Conservation (phyloP, 1,140 invertebrate species). For the Drosophila nebulosa region DNA sequence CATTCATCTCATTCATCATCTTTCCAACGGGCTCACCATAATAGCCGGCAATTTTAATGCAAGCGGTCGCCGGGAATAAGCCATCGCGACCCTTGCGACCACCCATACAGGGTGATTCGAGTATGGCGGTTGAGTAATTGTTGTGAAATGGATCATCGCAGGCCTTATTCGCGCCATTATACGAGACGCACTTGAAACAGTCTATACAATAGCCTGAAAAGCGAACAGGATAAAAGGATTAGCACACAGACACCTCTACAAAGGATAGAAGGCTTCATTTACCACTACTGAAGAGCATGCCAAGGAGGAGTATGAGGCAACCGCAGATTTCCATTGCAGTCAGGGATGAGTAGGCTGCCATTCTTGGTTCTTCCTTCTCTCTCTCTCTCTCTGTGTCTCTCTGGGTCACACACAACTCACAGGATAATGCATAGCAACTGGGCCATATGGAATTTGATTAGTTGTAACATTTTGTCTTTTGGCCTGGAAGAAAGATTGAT, state of each 20-base stretch:
- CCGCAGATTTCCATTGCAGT: slow-evolving; percentile 58
- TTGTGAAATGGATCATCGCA: slow-evolving; percentile 99
- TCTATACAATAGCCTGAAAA: slow-evolving; percentile 87
- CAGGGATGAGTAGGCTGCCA: slow-evolving; percentile 25
- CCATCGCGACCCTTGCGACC: slow-evolving; percentile 95
- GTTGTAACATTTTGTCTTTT: slow-evolving; percentile 33
- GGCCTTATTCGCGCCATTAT: slow-evolving; percentile 91
- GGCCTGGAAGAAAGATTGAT: slow-evolving; percentile 22
- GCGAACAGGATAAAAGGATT: not conserved
- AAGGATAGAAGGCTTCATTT: not conserved
- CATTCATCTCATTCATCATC: slow-evolving; percentile 15
- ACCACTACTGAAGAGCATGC: slow-evolving; percentile 58
- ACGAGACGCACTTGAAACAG: slow-evolving; percentile 97
- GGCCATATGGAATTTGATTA: slow-evolving; percentile 29
- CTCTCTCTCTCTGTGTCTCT: not conserved
- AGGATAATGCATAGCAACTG: slow-evolving; percentile 29
- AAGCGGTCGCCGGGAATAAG: slow-evolving; percentile 97
- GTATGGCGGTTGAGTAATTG: slow-evolving; percentile 90
- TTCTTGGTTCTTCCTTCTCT: slow-evolving; percentile 18
- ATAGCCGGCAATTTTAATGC: slow-evolving; percentile 95
- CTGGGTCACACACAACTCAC: slow-evolving; percentile 27
- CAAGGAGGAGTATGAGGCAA: slow-evolving; percentile 52
- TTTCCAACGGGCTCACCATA: slow-evolving; percentile 85
- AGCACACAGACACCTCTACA: not conserved
- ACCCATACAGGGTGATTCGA: slow-evolving; percentile 95